Evolutionary conservation across 2,113 vertebrate genomes (phyloP).

Genomic region (Mus pahari): DNA sequence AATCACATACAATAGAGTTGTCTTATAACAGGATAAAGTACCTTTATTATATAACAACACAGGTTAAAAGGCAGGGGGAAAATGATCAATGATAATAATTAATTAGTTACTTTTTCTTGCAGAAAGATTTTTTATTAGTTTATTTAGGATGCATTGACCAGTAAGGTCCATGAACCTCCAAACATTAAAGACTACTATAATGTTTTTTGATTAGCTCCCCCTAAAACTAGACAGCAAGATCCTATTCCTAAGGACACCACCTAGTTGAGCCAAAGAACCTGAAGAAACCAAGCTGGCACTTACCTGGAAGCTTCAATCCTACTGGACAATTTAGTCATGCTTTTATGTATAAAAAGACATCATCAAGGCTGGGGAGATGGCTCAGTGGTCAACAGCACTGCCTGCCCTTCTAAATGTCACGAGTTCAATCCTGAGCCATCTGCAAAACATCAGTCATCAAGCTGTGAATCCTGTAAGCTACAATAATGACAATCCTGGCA

Average conservation of each 20-base stretch:
- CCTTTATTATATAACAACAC: not conserved
- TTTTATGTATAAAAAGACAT: not conserved
- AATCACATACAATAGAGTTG: not conserved
- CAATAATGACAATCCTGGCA: not conserved
- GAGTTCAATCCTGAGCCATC: too few species aligned
- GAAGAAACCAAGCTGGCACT: not conserved
- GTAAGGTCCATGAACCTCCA: not conserved
- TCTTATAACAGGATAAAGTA: not conserved
- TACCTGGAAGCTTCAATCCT: not conserved
- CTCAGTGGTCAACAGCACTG: too few species aligned
- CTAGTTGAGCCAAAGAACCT: not conserved
- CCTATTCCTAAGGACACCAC: not conserved
- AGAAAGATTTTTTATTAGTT: too few species aligned
- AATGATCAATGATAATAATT: too few species aligned
- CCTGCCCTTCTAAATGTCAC: too few species aligned
- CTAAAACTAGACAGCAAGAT: not conserved
- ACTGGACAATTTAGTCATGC: not conserved
- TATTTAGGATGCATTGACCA: not conserved
- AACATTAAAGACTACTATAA: not conserved
- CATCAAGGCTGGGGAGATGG: too few species aligned
- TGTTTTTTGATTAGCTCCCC: not conserved
- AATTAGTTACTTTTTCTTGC: too few species aligned
- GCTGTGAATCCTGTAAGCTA: not conserved
- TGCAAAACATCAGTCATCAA: not conserved
- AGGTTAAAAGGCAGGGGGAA: not conserved